Evolutionary conservation across 2,113 vertebrate species (phyloP), one percentile per base, ranked within the genome.

Genomic region (Aspidoscelis tigris): DNA sequence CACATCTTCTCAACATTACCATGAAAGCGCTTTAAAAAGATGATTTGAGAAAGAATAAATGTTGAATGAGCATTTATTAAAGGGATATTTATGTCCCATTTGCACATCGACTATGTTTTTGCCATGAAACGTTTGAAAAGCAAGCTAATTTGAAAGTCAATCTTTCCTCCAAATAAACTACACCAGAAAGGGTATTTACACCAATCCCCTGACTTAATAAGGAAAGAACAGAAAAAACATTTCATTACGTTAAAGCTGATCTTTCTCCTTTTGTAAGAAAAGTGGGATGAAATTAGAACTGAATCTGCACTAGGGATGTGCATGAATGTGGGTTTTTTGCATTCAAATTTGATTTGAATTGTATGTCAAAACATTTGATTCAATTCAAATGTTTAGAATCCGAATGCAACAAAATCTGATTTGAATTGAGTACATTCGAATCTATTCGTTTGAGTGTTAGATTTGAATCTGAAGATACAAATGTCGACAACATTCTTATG

Each of bases 1-100:
- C 98, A 98, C 97, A 98, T 99, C 98, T 97, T 97, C 95, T 96
- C 96, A 96, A 97, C 97, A 97, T 98, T 98, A 98, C 97, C 97
- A 99, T 98, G 98, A 98, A 97, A 98, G 96, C 95, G 96, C 96
- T 97, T 98, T 97, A 97, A 97, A 79, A 97, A 96, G 95, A 97
- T 97, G 96, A 97, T 97, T 96, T 96, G 96, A 97, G 95, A 95
- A 96, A 97, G 96, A 97, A 96, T 96, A 95, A 96, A 97, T 97
- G 96, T 97, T 97, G 95, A 96, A 96, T 95, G 95, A 96, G 93
- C 95, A 93, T 96, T 96, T 96, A 96, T 96, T 95, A 96, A 92
- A 95, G 95, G 95, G 91, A 91, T 94, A 41, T 96, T 96, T 95
- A 95, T 93, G 94, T 93, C 89, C 86, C 92, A 95, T 97, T 97